Evolutionary conservation across 2,888 invertebrate species (phyloP), one percentile per base, ranked within the genome.

Genomic region (Polia nebulosa): DNA sequence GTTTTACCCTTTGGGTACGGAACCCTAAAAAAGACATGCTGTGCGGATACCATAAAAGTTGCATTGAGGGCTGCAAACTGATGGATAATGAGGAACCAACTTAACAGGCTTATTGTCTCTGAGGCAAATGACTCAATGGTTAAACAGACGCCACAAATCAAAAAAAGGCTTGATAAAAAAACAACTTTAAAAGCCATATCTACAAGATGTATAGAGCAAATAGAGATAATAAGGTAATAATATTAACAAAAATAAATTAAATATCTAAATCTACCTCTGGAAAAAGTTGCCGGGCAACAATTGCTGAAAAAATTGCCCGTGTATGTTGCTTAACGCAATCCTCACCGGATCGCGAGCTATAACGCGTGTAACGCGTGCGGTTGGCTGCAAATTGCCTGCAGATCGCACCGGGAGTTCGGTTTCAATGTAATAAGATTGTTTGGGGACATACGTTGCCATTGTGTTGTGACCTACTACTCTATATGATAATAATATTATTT

Each of bases 311-410:
- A 69, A 41, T 69, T 11, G 68, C 68, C 49, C 39, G 49, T 71
- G 29, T 69, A 11, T 0, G 7, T 22, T 7, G 13, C 15, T 2
- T 4, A 66, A 59, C 59, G 56, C 52, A 63, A 62, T 49, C 51
- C 62, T 45, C 27, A 17, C 25, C 20, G 59, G 66, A 44, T 52
- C 53, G 62, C 56, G 70, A 57, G 51, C 59, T 41, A 41, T 65
- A 70, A 67, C 64, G 76, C 69, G 71, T 76, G 66, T 78, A 66
- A 72, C 27, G 71, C 65, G 32, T 81, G 83, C 36, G 76, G 83
- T 76, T 82, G 17, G 66, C 27, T 68, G 65, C 81, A 76, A 81
- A 82, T 81, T 82, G 82, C 64, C 65, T 78, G 76, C 76, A 72
- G 61, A 81, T 80, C 68, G 62, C 49, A 59, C 9, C 15, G 74